Base-by-base conservation (phyloP, 2,888 invertebrate species). In the Pediacus dermestoides region DNA sequence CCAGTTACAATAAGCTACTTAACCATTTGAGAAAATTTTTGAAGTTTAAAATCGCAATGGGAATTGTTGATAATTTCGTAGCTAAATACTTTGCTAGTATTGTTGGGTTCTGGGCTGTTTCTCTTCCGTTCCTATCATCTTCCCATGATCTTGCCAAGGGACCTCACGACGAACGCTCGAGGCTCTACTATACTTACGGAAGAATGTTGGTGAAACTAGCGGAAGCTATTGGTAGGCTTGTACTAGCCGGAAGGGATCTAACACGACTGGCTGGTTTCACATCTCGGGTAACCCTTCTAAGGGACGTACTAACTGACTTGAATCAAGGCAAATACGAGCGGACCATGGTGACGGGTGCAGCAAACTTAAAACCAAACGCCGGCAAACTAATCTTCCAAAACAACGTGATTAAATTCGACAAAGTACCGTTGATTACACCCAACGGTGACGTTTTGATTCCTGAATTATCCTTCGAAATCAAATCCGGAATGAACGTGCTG, bases 21-120 rank as follows among this genome's bases (percentile, higher is more conserved):
- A 73, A 78, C 18, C 94, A 95, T 68, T 70, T 95, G 43, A 77
- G 88, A 46, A 87, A 83, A 62, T 91, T 91, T 72, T 78, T 94
- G 42, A 85, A 87, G 64, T 96, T 95, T 72, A 79, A 87, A 47
- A 86, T 92, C 30, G 74, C 82, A 25, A 92, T 97, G 85, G 97
- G 97, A 34, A 83, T 95, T 60, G 71, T 95, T 11, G 99, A 99
- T 70, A 97, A 96, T 70, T 85, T 97, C 47, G 78, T 99, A 37
- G 96, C 93, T 26, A 96, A 96, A 77, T 97, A 97, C 71, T 73
- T 92, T 46, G 96, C 96, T 0, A 93, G 93, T n/a, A 84, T 91
- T 25, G 89, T 97, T 35, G 97, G 97, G 8, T 99, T 95, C 73
- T 85, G 85, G 67, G 89, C 94, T 0, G 94, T 97, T 4, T 93